Base-by-base conservation (phyloP, 2,888 invertebrate genomes). In the Rotaria magnacalcarata region DNA sequence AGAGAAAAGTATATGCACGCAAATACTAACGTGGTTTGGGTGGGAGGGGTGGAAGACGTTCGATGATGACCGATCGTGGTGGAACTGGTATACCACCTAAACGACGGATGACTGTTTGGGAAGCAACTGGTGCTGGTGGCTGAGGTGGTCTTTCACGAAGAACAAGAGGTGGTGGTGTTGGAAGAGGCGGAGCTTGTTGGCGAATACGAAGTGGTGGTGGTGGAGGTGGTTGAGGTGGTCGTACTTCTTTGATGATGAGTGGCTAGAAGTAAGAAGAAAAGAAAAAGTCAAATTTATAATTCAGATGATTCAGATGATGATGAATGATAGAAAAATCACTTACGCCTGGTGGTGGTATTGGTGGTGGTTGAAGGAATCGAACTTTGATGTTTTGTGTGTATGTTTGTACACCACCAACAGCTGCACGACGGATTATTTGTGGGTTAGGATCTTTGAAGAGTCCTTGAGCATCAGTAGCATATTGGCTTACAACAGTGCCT, bases 321-420 rank as follows among this genome's bases (percentile, higher is more conserved):
- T 16, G 24, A 0, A 34, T 34, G 34, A 34, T 34, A 34, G 34
- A 2, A 34, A 67, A 5, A 67, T 7, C 6, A 19, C 67, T 67
- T 67, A 67, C 67, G 24, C 80, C 80, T 80, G 80, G 80, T 7
- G 80, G 47, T 80, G 80, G 80, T 2, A 80, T 7, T n/a, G 80
- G 80, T 47, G 80, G 80, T 47, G 80, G 80, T 80, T 80, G 80
- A 47, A 80, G 47, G 47, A 80, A 80, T 14, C 80, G 80, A 80
- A 80, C 80, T 80, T 14, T 1, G 34, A 80, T 80, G 10, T 80
- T 80, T 47, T 80, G 80, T 43, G 43, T 80, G 10, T 80, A 80
- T 80, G 80, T 80, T 43, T 47, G 47, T 47, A 43, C 80, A 47
- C 80, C 80, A n/a, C 47, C 47, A 14, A n/a, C 24, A 47, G 80